phyloP scores from a whole-genome alignment of 2,797 vertebrate species.

The Neosilurus hyrtlii region DNA sequence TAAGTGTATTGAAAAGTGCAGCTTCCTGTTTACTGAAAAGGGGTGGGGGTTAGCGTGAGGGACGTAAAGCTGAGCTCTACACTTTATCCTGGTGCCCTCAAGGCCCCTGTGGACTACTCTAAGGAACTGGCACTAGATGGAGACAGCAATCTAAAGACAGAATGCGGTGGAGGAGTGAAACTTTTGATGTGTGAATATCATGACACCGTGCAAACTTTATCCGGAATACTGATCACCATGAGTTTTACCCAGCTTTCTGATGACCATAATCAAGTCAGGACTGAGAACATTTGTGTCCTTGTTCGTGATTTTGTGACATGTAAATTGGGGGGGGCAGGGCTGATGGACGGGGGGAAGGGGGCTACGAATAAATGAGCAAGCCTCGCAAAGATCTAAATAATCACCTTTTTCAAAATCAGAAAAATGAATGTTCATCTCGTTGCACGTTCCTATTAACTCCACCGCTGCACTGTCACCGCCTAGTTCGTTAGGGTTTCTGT shows the following conservation, averaged over 20 bases:
- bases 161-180: slow-evolving; percentile 9
- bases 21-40: background rate
- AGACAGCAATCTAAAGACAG: slow-evolving; percentile 63
- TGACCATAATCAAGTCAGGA: background rate
- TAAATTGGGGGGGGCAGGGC: no score
- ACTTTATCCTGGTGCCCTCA: background rate
- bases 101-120: slow-evolving; percentile 48
- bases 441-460: slow-evolving; percentile 71
- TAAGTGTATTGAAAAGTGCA: slow-evolving; percentile 19
- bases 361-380: background rate
- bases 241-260: background rate
- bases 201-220: slow-evolving; percentile 50
- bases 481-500: slow-evolving; percentile 69
- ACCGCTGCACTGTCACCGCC: slow-evolving; percentile 64
- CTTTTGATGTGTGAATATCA: slow-evolving; percentile 35
- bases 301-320: no score
- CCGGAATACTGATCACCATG: background rate
- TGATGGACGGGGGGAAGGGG: background rate
- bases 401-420: background rate
- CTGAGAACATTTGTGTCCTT: background rate
- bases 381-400: no score
- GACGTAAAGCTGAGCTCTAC: background rate
- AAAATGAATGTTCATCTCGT: slow-evolving; percentile 60
- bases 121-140: slow-evolving; percentile 69
- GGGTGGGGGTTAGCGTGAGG: background rate